Evolutionary conservation across 2,888 invertebrate species (phyloP), one percentile per base, ranked within the genome.

Genomic region (Microctonus hyperodae): DNA sequence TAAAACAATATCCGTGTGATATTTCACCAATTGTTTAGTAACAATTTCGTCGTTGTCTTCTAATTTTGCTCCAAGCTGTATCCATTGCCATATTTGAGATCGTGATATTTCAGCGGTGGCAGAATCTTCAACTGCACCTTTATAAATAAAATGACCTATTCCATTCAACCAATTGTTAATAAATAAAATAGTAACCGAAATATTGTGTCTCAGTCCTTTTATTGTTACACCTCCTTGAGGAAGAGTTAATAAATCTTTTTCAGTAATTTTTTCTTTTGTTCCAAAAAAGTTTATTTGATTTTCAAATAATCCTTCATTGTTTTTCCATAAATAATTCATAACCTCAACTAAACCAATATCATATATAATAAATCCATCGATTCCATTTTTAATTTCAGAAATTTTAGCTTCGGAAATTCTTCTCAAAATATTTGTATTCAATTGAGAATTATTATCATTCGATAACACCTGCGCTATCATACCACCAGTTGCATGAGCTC

Each of bases 101-200:
- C 91, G 85, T 0, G 90, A 91, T 77, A 92, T 92, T 82, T 92
- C 92, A 1, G 91, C 91, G 0, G 92, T 92, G 4, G 92, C 91
- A 0, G 91, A 91, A 79, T 92, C 92, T 79, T 92, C 92, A 28
- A 91, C 88, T 25, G 87, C 86, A 11, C 89, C 90, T 69, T 86
- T 87, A 69, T 88, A 87, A 74, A 88, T 86, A 80, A 90, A 91
- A 76, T 90, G 90, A 0, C 92, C 92, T 31, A 86, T 85, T 0
- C 91, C 91, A 1, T 86, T 86, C 69, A 91, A 78, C 91, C 91
- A 92, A 72, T 90, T 86, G 76, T 88, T 90, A 56, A 91, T 87
- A 76, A 91, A 92, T 48, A 90, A 84, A 65, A 91, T 86, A 0
- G 89, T 86, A 2, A 92, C 89, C 0, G 88, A 86, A 60, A 91